These are phyloP conservation scores for Polymixis flavicincta DNA, from an alignment of 2,888 invertebrate species.

Conservation along the genomic window DNA sequence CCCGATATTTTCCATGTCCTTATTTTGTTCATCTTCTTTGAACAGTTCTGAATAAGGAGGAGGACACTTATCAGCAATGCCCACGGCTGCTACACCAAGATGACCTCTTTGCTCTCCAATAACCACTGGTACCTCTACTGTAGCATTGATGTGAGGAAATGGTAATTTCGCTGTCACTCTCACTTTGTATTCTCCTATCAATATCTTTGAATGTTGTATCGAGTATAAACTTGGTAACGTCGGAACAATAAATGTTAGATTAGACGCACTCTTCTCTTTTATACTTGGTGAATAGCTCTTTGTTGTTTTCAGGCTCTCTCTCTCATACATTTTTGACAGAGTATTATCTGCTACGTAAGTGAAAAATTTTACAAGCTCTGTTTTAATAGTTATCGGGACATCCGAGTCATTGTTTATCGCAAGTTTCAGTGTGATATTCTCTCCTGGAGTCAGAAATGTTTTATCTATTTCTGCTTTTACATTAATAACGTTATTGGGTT, in stretches of 20 bases:
- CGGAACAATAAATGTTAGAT: constrained; percentile 45
- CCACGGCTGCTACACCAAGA: not conserved
- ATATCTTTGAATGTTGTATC: constrained; percentile 66
- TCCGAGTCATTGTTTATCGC: constrained; percentile 39
- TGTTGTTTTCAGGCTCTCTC: constrained; percentile 36
- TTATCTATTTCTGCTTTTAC: constrained; percentile 41
- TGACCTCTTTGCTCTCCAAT: constrained; percentile 58
- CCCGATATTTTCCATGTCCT: not conserved
- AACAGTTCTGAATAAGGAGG: constrained; percentile 12
- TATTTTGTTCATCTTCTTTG: not conserved
- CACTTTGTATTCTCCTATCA: constrained; percentile 63
- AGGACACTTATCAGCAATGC: not conserved
- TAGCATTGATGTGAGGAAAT: constrained; percentile 65
- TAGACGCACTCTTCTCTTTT: constrained; percentile 49
- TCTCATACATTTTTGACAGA: not conserved
- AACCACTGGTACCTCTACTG: constrained; percentile 65
- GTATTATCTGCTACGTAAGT: constrained; percentile 31
- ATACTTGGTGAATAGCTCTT: constrained; percentile 42
- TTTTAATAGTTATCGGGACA: constrained; percentile 37
- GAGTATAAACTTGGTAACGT: constrained; percentile 61
- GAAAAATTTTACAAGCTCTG: constrained; percentile 41
- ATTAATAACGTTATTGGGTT: constrained; percentile 14
- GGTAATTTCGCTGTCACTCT: constrained; percentile 66
- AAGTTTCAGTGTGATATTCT: constrained; percentile 39
- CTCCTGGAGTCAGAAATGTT: constrained; percentile 55